Conservation (phyloP, 2,888 invertebrate genomes). For the Xylota sylvarum region DNA sequence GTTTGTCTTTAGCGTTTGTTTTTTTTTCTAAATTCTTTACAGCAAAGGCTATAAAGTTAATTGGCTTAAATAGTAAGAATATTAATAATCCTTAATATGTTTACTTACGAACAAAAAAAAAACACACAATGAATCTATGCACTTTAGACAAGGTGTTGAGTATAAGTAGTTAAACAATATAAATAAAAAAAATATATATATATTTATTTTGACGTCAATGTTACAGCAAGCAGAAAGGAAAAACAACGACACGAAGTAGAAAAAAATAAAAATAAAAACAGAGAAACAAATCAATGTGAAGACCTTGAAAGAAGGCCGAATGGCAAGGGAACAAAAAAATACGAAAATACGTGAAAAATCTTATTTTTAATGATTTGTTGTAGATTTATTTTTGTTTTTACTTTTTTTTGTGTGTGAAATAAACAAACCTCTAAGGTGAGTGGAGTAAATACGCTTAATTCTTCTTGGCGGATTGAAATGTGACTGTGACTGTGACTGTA, state of each 20-base stretch:
- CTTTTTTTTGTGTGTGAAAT: conserved; percentile 6
- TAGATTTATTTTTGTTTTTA: conserved; percentile 3
- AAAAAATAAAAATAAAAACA: not conserved
- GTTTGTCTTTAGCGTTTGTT: not conserved
- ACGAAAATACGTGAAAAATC: conserved; percentile 8
- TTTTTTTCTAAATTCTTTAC: not conserved
- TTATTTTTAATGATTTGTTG: conserved; percentile 6
- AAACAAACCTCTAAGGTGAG: conserved; percentile 14
- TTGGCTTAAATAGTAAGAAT: conserved; percentile 25
- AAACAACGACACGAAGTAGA: not conserved
- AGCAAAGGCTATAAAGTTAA: conserved; percentile 30
- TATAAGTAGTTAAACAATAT: not conserved
- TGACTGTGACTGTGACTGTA: too few species aligned
- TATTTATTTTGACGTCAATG: conserved; percentile 4
- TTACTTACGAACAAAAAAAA: not conserved
- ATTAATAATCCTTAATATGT: conserved; percentile 18
- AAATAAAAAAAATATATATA: not conserved
- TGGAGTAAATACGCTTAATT: not conserved
- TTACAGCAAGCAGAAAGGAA: not conserved
- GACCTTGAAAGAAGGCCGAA: conserved; percentile 41
- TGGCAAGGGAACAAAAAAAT: not conserved
- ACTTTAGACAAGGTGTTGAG: conserved; percentile 22
- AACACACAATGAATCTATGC: conserved; percentile 9
- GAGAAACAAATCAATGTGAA: conserved; percentile 21
- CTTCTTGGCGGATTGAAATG: not conserved